Conservation (phyloP, 2,888 invertebrate species). For the Caenorhabditis sinica region DNA sequence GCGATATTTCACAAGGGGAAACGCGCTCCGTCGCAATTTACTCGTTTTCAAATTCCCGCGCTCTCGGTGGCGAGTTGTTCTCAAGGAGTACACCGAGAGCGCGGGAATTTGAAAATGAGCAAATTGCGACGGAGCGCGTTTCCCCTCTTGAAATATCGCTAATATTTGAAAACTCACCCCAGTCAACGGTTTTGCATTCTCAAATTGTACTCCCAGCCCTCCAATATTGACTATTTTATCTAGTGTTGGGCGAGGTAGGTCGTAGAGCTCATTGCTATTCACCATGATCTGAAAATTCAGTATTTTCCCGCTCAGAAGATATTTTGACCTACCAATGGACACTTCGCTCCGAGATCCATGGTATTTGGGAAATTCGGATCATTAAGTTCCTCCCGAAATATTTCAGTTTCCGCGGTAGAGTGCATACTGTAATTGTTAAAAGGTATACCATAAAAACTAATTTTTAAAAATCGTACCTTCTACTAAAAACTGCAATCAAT, state of each 20-base stretch:
- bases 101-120: too few relatives aligned
- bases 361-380: slow-evolving; percentile 77
- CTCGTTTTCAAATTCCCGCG: too few relatives aligned
- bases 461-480: too few relatives aligned
- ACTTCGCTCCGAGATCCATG: slow-evolving; percentile 67
- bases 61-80: too few relatives aligned
- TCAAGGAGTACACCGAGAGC: too few relatives aligned
- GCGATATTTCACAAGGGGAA: too few relatives aligned
- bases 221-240: slow-evolving; percentile 78
- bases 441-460: too few relatives aligned
- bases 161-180: slow-evolving; percentile 38
- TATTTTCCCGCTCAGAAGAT: neutral
- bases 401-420: slow-evolving; percentile 63
- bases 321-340: slow-evolving; percentile 60
- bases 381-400: slow-evolving; percentile 73
- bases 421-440: slow-evolving; percentile 65
- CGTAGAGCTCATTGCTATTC: slow-evolving; percentile 77
- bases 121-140: too few relatives aligned
- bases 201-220: slow-evolving; percentile 77
- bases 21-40: too few relatives aligned
- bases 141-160: too few relatives aligned
- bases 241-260: slow-evolving; percentile 75
- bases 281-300: slow-evolving; percentile 67
- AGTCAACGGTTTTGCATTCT: slow-evolving; percentile 69
- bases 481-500: slow-evolving; percentile 14